Conservation (phyloP, 2,797 vertebrate genomes). For the Glossophaga mutica region DNA sequence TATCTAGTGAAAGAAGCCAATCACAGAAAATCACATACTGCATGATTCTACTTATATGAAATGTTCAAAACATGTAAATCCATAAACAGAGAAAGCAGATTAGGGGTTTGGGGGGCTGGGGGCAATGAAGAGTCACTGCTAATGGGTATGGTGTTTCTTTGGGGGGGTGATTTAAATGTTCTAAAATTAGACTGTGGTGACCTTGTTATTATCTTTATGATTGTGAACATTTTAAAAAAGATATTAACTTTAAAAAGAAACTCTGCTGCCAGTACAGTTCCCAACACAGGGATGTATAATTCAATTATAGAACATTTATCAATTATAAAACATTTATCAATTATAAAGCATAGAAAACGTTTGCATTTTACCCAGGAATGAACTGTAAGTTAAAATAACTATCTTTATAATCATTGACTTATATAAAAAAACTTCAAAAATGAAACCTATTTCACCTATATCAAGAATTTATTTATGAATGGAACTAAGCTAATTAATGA, state of each 20-base stretch:
- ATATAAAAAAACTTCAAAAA: background rate
- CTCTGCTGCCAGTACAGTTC: background rate
- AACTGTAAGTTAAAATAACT: background rate
- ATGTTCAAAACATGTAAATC: background rate
- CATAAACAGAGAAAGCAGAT: background rate
- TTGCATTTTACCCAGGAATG: background rate
- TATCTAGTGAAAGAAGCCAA: background rate
- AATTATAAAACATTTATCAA: background rate
- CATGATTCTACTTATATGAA: background rate
- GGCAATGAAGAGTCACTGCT: background rate
- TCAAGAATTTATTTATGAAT: background rate
- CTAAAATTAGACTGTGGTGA: background rate
- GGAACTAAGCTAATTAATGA: background rate
- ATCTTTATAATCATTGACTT: background rate
- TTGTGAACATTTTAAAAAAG: background rate
- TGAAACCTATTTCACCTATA: background rate
- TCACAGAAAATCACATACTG: background rate
- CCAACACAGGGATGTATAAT: background rate
- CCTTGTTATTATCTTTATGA: background rate
- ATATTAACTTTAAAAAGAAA: background rate
- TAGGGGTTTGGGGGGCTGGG: background rate
- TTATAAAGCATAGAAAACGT: background rate
- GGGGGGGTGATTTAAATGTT: background rate
- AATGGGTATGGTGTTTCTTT: background rate
- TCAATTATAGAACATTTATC: background rate